Conservation (phyloP, 2,113 vertebrate species). For the Ammodytes marinus region DNA sequence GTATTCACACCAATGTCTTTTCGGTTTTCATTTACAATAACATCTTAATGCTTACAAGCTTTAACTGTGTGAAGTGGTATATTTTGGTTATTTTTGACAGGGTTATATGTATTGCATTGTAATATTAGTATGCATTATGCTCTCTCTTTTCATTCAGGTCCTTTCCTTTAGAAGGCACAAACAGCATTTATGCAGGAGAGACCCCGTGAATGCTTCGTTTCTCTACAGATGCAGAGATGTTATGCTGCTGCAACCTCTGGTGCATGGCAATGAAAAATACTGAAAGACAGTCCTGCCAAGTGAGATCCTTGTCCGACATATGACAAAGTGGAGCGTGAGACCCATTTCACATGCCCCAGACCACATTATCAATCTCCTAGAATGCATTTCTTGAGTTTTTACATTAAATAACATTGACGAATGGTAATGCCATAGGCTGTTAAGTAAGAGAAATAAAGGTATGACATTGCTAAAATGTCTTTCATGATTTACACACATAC, state of each 20-base stretch:
- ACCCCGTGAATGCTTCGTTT: neutral
- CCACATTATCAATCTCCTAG: neutral
- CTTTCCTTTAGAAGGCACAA: neutral
- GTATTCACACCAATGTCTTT: neutral
- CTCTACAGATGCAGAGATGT: neutral
- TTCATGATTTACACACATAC: neutral
- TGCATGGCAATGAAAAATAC: constrained; percentile 11
- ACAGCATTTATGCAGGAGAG: neutral
- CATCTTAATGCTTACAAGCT: neutral
- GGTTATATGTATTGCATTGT: neutral
- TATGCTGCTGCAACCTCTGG: neutral
- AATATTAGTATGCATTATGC: neutral
- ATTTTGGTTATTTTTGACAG: neutral
- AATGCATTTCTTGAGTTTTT: constrained; percentile 4
- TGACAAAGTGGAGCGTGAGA: neutral
- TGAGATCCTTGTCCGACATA: neutral
- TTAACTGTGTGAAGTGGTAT: neutral
- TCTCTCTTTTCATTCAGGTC: neutral
- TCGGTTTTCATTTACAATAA: neutral
- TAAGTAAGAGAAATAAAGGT: neutral
- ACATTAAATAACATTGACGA: neutral
- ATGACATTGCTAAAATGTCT: neutral
- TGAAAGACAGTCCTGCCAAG: neutral
- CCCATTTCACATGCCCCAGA: too few species aligned
- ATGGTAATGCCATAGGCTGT: neutral